These are phyloP conservation scores for Phocoena sinus DNA, from an alignment of 2,113 vertebrate species.

Conservation along the genomic window DNA sequence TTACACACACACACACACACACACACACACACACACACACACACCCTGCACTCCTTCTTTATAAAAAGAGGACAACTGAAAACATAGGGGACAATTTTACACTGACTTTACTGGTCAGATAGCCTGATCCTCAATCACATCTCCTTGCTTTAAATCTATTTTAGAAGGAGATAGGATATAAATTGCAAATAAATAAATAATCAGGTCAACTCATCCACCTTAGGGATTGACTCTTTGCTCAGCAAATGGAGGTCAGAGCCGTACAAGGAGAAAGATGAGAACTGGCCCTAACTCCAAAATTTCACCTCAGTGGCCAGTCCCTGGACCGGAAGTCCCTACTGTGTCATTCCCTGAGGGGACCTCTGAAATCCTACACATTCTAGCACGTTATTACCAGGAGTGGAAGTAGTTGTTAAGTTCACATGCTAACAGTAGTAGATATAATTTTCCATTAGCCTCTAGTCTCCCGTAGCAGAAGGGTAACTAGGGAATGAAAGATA, in stretches of 20 bases:
- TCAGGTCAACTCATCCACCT: background rate
- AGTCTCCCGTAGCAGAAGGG: background rate
- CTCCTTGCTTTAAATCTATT: background rate
- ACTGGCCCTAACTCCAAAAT: background rate
- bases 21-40: fast-evolving
- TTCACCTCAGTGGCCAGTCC: background rate
- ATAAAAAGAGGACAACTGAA: background rate
- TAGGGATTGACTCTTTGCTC: background rate
- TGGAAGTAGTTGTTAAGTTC: background rate
- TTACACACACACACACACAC: fast-evolving
- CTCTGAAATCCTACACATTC: background rate
- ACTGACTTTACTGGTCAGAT: background rate
- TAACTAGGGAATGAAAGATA: background rate
- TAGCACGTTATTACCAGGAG: background rate
- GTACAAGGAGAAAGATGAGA: background rate
- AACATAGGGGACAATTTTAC: background rate
- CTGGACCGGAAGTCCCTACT: background rate
- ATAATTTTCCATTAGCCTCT: background rate
- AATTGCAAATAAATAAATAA: conserved; percentile 54
- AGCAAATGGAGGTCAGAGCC: background rate
- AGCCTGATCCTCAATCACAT: background rate
- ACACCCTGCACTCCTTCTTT: fast-evolving
- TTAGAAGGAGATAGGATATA: conserved; percentile 22
- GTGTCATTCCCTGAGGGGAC: background rate
- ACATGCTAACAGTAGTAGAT: background rate